Base-by-base conservation (phyloP, 35 echinoderm and acorn worm genomes). In the Acanthaster planci region DNA sequence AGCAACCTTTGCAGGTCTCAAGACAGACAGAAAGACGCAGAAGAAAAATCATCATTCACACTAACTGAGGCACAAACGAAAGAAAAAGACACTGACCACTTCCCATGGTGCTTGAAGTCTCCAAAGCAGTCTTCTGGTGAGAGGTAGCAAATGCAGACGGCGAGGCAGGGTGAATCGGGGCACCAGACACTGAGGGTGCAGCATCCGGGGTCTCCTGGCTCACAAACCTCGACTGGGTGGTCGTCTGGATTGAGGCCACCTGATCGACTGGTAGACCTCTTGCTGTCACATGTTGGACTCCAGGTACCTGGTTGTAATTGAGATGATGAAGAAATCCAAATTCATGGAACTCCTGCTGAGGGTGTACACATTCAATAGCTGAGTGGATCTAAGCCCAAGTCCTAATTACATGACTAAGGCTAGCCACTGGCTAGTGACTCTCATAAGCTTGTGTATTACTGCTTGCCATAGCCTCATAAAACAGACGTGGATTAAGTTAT, bases 201-300 rank as follows among this genome's bases (percentile, higher is more conserved):
- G 59, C 52, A 18, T 42, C 50, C 2, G 76, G 81, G 1, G 87
- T 55, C 19, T 23, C 50, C 21, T 81, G 52, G 76, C 86, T 80
- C 5, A 76, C 83, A 17, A 56, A 38, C 18, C 34, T 67, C 10
- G 22, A n/a, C 30, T 67, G 38, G 30, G 21, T 17, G 31, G 39
- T 4, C 18, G 22, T 38, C 16, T 38, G 39, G 56, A 68, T 35
- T 53, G 84, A 19, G 2, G 80, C 40, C 26, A 51, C 15, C 23
- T 72, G 64, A 19, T 72, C 21, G 64, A 72, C 7, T 14, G 34
- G 34, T 34, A 26, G 14, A 1, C 64, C 64, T 72, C 30, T 26
- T 26, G 22, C 64, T 16, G 64, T 12, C 10, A 29, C 14, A 1
- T 34, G 21, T 72, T 72, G 64, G 34, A 26, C 0, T 7, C 42